These are phyloP conservation scores for Seriola dumerili DNA, from an alignment of 2,113 vertebrate species.

Conservation along the genomic window DNA sequence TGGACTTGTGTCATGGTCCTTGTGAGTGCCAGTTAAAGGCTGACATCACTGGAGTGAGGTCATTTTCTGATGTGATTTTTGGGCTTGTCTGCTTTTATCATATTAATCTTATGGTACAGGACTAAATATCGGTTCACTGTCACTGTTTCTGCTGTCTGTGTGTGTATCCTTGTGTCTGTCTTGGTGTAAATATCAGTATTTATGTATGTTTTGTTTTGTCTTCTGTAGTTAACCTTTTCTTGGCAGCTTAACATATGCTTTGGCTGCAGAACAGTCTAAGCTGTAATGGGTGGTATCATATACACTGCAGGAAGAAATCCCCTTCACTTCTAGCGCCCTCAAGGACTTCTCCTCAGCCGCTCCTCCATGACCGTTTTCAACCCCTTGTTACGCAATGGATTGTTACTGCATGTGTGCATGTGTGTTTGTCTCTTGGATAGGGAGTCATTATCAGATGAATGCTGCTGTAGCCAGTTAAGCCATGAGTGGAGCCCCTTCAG, in stretches of 20 bases:
- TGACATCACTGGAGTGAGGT: background rate
- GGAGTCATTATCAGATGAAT: slow-evolving; percentile 34
- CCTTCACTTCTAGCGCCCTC: background rate
- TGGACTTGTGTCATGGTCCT: background rate
- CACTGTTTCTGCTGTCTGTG: background rate
- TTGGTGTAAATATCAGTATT: background rate
- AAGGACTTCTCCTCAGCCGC: slow-evolving; percentile 16
- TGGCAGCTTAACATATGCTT: background rate
- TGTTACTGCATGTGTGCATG: slow-evolving; percentile 19
- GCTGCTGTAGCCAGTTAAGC: slow-evolving; percentile 28
- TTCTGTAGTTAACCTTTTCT: background rate
- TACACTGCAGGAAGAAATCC: slow-evolving; percentile 21
- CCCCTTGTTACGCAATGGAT: slow-evolving; percentile 34
- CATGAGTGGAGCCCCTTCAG: slow-evolving; percentile 38
- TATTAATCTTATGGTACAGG: background rate
- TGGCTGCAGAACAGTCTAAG: background rate
- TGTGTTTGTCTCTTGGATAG: slow-evolving; percentile 27
- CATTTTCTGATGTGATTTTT: background rate
- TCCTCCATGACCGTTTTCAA: slow-evolving; percentile 26
- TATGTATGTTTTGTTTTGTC: background rate
- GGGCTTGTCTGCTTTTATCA: background rate
- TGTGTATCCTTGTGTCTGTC: background rate
- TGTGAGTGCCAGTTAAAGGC: background rate
- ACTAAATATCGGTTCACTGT: background rate
- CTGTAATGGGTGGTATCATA: slow-evolving; percentile 17